Evolutionary conservation across 2,113 vertebrate genomes (phyloP).

Genomic region (Chloebia gouldiae): DNA sequence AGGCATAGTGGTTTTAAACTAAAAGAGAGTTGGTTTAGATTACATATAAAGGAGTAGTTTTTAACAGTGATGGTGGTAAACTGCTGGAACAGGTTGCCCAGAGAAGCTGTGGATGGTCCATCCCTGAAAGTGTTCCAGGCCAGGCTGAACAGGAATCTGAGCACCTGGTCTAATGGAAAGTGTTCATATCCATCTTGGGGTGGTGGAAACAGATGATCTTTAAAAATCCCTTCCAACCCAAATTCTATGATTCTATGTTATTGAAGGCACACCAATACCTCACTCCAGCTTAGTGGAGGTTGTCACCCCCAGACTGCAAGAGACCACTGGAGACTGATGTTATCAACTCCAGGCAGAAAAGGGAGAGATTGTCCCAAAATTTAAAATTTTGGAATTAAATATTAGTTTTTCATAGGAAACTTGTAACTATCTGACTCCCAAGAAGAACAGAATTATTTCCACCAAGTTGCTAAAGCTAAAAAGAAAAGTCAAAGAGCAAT

Average conservation of each 20-base stretch:
- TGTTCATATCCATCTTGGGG: background rate
- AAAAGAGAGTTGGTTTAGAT: background rate
- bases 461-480: background rate
- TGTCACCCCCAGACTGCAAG: background rate
- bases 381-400: background rate
- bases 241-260: background rate
- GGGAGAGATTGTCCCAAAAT: background rate
- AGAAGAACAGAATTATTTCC: background rate
- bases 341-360: background rate
- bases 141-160: background rate
- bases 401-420: background rate
- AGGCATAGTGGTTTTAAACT: background rate
- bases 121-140: background rate
- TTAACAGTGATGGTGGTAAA: background rate
- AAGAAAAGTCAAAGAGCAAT: background rate
- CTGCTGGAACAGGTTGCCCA: background rate
- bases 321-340: background rate
- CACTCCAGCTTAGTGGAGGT: background rate
- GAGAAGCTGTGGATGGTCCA: background rate
- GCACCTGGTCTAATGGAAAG: background rate
- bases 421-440: background rate
- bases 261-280: background rate
- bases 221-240: background rate
- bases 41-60: background rate
- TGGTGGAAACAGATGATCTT: background rate